Conservation (phyloP, 2,113 vertebrate genomes). For the Polypterus senegalus region DNA sequence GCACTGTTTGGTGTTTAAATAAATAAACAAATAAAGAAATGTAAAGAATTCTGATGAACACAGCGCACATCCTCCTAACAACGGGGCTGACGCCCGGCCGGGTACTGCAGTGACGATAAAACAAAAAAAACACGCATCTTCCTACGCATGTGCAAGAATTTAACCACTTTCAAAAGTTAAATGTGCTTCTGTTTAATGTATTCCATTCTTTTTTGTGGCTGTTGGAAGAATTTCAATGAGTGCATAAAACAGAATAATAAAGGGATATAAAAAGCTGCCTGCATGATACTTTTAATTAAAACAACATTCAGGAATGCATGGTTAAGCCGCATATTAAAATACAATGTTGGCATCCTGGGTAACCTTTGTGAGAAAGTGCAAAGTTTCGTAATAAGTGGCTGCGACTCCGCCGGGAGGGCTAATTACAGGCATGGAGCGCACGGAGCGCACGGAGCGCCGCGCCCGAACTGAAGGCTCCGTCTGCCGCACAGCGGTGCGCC, state of each 20-base stretch:
- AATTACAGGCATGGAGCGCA: constrained; percentile 26
- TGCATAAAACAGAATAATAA: too few relatives aligned
- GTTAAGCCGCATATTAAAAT: constrained; percentile 26
- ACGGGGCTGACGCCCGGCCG: too few relatives aligned
- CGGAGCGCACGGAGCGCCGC: background rate
- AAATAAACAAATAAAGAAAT: too few relatives aligned
- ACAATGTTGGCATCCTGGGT: constrained; percentile 29
- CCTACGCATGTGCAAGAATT: too few relatives aligned
- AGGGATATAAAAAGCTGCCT: constrained; percentile 1
- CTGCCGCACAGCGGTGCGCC: too few relatives aligned
- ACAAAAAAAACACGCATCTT: constrained; percentile 12
- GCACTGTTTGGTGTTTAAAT: too few relatives aligned
- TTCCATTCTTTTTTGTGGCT: too few relatives aligned
- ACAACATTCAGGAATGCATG: constrained; percentile 20
- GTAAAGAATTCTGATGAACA: too few relatives aligned
- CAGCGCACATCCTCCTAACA: too few relatives aligned
- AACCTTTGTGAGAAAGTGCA: constrained; percentile 34
- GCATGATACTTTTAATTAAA: constrained; percentile 31
- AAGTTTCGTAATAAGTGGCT: constrained; percentile 31
- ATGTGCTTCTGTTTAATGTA: too few relatives aligned
- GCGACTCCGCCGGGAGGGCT: constrained; percentile 36
- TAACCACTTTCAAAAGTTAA: too few relatives aligned
- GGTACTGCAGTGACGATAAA: background rate
- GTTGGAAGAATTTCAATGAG: too few relatives aligned
- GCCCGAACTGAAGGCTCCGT: background rate